These are phyloP conservation scores for Tetrao urogallus DNA, from an alignment of 2,113 vertebrate species.

Conservation along the genomic window DNA sequence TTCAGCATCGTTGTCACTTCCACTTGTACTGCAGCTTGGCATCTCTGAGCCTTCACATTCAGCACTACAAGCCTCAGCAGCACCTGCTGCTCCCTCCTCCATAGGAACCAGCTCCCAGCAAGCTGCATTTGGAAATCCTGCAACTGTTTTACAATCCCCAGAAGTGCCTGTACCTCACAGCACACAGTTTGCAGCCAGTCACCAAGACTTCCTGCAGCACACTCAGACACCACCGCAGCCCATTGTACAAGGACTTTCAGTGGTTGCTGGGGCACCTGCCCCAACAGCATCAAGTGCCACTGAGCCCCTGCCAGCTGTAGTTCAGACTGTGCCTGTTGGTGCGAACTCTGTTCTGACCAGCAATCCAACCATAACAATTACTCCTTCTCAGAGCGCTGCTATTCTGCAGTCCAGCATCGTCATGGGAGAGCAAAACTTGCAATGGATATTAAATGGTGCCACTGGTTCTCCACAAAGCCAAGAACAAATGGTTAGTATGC, in stretches of 20 bases:
- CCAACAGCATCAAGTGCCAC: slow-evolving; percentile 66
- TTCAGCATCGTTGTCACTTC: slow-evolving; percentile 80
- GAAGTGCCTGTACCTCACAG: slow-evolving; percentile 86
- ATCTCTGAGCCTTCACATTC: slow-evolving; percentile 79
- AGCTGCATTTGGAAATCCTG: slow-evolving; percentile 79
- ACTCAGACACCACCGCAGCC: slow-evolving; percentile 74
- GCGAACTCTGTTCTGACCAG: slow-evolving; percentile 79
- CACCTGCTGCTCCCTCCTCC: slow-evolving; percentile 68
- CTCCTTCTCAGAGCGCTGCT: slow-evolving; percentile 85
- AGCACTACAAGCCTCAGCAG: slow-evolving; percentile 73
- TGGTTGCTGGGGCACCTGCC: slow-evolving; percentile 74
- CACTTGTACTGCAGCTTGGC: slow-evolving; percentile 81
- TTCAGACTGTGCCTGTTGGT: slow-evolving; percentile 89
- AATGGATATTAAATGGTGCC: slow-evolving; percentile 96
- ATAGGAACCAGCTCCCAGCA: slow-evolving; percentile 77
- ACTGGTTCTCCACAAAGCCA: slow-evolving; percentile 86
- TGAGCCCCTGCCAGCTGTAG: slow-evolving; percentile 81
- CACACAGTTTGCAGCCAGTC: slow-evolving; percentile 84
- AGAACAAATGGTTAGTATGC: slow-evolving; percentile 88
- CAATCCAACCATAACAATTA: slow-evolving; percentile 81
- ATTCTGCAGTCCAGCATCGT: slow-evolving; percentile 92
- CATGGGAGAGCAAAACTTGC: slow-evolving; percentile 96
- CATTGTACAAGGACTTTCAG: slow-evolving; percentile 75
- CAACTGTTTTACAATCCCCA: slow-evolving; percentile 82
- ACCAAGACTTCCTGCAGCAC: slow-evolving; percentile 84